These are phyloP conservation scores for Bagarius yarrelli DNA, from an alignment of 2,113 vertebrate genomes.

Conservation along the genomic window DNA sequence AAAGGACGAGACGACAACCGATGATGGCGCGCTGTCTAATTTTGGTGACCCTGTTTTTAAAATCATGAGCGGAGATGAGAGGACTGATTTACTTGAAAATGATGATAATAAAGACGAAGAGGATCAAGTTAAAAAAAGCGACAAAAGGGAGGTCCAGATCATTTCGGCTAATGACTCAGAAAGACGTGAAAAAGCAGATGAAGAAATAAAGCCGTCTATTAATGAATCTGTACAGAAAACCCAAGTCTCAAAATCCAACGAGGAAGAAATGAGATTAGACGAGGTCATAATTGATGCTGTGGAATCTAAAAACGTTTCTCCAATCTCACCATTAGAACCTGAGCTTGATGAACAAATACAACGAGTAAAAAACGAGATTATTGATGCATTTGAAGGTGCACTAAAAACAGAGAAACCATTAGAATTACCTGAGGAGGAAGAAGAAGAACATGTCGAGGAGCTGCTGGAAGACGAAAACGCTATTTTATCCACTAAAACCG, in stretches of 20 bases:
- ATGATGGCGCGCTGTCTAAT: constrained; percentile 59
- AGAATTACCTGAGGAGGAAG: constrained; percentile 31
- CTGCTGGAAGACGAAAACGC: constrained; percentile 93
- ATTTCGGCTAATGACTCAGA: constrained; percentile 27
- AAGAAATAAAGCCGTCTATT: constrained; percentile 17
- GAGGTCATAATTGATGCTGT: neutral
- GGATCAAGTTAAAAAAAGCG: constrained; percentile 48
- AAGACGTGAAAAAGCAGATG: constrained; percentile 32
- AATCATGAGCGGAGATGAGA: constrained; percentile 65
- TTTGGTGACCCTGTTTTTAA: constrained; percentile 68
- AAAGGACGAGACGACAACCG: constrained; percentile 10
- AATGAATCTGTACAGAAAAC: constrained; percentile 19
- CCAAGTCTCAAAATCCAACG: constrained; percentile 24
- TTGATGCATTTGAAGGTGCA: constrained; percentile 30
- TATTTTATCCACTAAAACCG: constrained; percentile 44
- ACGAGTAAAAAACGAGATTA: constrained; percentile 39
- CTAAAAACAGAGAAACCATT: constrained; percentile 41
- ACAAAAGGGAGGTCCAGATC: neutral
- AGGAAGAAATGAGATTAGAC: constrained; percentile 30
- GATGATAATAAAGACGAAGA: constrained; percentile 57
- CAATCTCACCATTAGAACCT: constrained; percentile 17
- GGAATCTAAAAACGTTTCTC: neutral
- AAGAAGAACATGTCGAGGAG: constrained; percentile 8
- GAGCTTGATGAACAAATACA: constrained; percentile 14
- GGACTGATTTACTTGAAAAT: constrained; percentile 19